These are phyloP conservation scores for Pangasius djambal DNA, from an alignment of 2,797 vertebrate species.

Conservation along the genomic window DNA sequence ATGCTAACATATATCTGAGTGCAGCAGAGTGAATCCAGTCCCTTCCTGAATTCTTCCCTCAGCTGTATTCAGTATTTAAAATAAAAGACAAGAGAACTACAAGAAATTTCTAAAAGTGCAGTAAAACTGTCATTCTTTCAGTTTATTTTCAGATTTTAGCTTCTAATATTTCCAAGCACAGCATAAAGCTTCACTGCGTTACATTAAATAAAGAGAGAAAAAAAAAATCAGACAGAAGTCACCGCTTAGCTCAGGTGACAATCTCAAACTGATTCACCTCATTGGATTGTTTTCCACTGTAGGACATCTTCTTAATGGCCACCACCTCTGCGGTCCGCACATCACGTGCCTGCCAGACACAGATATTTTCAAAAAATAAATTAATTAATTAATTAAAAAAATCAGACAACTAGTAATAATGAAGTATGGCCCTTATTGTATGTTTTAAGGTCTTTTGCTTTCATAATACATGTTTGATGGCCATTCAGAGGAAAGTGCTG, in stretches of 20 bases:
- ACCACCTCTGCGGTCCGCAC: conserved; percentile 97
- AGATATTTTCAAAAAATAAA: neutral
- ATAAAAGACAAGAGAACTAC: neutral
- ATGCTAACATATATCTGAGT: neutral
- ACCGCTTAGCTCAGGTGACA: neutral
- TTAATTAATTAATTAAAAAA: neutral
- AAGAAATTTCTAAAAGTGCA: neutral
- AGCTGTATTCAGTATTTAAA: neutral
- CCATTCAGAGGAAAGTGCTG: neutral
- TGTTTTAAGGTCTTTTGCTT: neutral
- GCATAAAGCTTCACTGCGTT: neutral
- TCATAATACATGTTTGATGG: neutral
- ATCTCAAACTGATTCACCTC: conserved; percentile 78
- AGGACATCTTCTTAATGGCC: conserved; percentile 99
- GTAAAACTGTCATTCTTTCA: neutral
- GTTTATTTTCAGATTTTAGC: neutral
- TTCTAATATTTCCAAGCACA: neutral
- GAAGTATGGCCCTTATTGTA: neutral
- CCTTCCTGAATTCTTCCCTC: neutral
- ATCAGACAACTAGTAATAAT: neutral
- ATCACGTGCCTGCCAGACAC: conserved; percentile 85
- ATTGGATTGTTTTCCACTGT: conserved; percentile 95
- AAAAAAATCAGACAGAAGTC: neutral
- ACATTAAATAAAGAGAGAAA: neutral
- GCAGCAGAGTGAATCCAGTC: neutral